Evolutionary conservation across 2,888 invertebrate species (phyloP).

Genomic region (Pasiphila rectangulata): DNA sequence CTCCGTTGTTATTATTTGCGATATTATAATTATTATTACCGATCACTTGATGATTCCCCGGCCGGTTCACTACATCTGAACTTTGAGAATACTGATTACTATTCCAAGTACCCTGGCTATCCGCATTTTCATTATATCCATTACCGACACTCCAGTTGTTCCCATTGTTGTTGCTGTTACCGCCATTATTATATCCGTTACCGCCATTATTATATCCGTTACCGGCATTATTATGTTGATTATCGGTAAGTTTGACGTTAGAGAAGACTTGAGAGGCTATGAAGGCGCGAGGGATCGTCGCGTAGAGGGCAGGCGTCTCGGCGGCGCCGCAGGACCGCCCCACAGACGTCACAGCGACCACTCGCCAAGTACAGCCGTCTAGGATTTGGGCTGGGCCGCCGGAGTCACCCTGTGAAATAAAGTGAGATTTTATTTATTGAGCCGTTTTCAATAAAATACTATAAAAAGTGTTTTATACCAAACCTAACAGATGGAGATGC

Average conservation of each 20-base stretch:
- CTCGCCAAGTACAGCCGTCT: slow-evolving; percentile 66
- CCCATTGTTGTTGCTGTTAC: slow-evolving; percentile 1
- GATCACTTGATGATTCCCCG: slow-evolving; percentile 2
- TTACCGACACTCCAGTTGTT: neutral
- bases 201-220: slow-evolving; percentile 12
- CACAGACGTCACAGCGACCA: slow-evolving; percentile 66
- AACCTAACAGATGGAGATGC: too few species aligned
- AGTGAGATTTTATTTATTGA: too few species aligned
- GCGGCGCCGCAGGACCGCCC: slow-evolving; percentile 66
- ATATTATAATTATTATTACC: neutral
- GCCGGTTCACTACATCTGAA: neutral
- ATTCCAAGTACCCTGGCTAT: slow-evolving; percentile 2
- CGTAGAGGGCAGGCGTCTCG: slow-evolving; percentile 66
- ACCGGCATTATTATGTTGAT: neutral
- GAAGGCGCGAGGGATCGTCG: slow-evolving; percentile 45
- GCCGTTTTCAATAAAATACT: too few species aligned
- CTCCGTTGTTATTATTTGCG: neutral
- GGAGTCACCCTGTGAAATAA: slow-evolving; percentile 61
- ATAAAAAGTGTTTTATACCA: too few species aligned
- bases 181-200: slow-evolving; percentile 7
- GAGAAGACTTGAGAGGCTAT: slow-evolving; percentile 42
- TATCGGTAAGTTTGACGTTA: slow-evolving; percentile 19
- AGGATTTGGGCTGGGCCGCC: slow-evolving; percentile 69
- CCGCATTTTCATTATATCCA: slow-evolving; percentile 3
- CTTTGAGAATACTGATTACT: slow-evolving; percentile 2